Evolutionary conservation across 2,113 vertebrate genomes (phyloP).

Genomic region (Trochalopteron elliotii): DNA sequence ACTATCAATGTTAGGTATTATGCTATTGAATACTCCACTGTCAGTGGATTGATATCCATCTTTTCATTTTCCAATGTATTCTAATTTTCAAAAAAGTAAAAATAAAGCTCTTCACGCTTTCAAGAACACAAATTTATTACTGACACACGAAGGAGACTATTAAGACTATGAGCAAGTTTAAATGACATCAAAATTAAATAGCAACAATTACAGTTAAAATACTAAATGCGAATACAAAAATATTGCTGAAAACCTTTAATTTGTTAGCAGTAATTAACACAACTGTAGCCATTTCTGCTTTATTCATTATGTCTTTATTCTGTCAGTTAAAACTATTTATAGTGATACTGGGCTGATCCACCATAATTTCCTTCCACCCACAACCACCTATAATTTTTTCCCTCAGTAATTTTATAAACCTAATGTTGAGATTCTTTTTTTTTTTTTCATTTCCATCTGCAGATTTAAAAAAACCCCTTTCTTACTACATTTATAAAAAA

Average conservation of each 20-base stretch:
- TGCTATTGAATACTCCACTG: not conserved
- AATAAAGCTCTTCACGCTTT: slow-evolving; percentile 25
- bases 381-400: slow-evolving; percentile 46
- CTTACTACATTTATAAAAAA: not conserved
- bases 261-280: slow-evolving; percentile 67
- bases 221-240: slow-evolving; percentile 56
- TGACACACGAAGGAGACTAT: not conserved
- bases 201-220: slow-evolving; percentile 23
- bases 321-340: slow-evolving; percentile 70
- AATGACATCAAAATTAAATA: not conserved
- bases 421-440: not conserved
- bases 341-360: slow-evolving; percentile 45
- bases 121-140: not conserved
- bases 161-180: not conserved
- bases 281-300: slow-evolving; percentile 49
- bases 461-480: not conserved
- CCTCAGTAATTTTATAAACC: not conserved
- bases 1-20: not conserved
- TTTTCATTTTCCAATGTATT: slow-evolving; percentile 29
- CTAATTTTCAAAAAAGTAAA: slow-evolving; percentile 38
- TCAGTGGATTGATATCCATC: slow-evolving; percentile 16
- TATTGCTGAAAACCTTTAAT: slow-evolving; percentile 68
- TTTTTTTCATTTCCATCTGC: not conserved
- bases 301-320: slow-evolving; percentile 59
- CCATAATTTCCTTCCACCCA: slow-evolving; percentile 68